Conservation (phyloP, 1,140 invertebrate species). For the Steinernema khuongi region DNA sequence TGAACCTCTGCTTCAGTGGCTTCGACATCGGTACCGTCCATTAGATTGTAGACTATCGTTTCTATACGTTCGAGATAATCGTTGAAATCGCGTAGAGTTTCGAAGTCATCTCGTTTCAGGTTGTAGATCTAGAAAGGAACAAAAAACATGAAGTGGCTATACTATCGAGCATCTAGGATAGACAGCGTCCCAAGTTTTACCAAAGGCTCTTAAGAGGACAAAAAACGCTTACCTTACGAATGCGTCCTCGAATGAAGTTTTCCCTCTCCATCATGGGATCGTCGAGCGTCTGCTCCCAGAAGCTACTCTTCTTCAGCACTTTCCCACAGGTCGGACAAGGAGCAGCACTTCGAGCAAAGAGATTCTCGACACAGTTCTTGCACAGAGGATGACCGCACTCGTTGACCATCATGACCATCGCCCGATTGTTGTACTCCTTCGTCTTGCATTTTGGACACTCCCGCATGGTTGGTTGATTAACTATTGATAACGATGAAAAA, state of each 20-base stretch:
- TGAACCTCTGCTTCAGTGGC: slow-evolving; percentile 85
- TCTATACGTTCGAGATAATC: slow-evolving; percentile 86
- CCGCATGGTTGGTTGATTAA: slow-evolving; percentile 65
- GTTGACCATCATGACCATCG: slow-evolving; percentile 93
- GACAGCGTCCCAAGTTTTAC: background rate
- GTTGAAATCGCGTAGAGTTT: slow-evolving; percentile 74
- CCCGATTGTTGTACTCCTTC: slow-evolving; percentile 94
- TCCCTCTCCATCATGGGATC: slow-evolving; percentile 93
- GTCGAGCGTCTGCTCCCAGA: slow-evolving; percentile 89
- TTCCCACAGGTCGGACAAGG: slow-evolving; percentile 84
- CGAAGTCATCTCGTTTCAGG: slow-evolving; percentile 84
- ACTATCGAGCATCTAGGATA: too few relatives aligned
- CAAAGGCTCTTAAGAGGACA: background rate
- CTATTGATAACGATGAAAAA: slow-evolving; percentile 20
- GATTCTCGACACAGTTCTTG: slow-evolving; percentile 87
- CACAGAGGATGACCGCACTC: slow-evolving; percentile 94
- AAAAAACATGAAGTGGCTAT: background rate
- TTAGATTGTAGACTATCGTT: slow-evolving; percentile 81
- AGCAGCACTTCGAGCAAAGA: slow-evolving; percentile 88
- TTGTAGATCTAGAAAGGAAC: slow-evolving; percentile 68
- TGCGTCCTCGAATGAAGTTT: slow-evolving; percentile 82
- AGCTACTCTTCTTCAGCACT: slow-evolving; percentile 78
- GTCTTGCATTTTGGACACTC: slow-evolving; percentile 95
- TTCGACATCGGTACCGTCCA: slow-evolving; percentile 81
- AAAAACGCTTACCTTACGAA: slow-evolving; percentile 67